phyloP scores from a whole-genome alignment of 2,113 vertebrate genomes.

The Craseonycteris thonglongyai region DNA sequence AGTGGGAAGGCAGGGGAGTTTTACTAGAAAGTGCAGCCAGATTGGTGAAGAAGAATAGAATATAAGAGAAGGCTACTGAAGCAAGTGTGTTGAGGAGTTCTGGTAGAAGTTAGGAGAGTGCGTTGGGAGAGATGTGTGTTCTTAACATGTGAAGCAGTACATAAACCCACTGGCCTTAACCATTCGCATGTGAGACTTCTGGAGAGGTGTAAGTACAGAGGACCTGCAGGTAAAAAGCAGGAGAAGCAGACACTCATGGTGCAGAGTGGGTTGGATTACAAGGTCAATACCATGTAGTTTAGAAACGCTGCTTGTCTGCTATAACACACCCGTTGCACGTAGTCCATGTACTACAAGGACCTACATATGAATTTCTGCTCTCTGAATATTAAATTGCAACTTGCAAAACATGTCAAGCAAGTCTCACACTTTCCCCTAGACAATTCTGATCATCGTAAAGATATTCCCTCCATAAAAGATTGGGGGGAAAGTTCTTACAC shows the following conservation, averaged over 20 bases:
- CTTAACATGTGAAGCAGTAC: neutral
- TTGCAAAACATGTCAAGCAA: slow-evolving; percentile 24
- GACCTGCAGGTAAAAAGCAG: neutral
- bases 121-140: neutral
- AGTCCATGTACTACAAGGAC: slow-evolving; percentile 3
- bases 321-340: neutral
- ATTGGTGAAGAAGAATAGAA: neutral
- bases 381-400: slow-evolving; percentile 44
- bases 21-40: neutral
- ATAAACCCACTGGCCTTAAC: too few relatives aligned
- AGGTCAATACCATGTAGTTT: neutral
- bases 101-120: neutral
- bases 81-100: neutral
- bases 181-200: neutral
- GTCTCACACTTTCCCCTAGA: neutral
- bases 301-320: neutral
- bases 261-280: neutral
- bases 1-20: neutral
- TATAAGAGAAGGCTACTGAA: neutral
- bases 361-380: neutral
- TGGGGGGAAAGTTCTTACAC: neutral
- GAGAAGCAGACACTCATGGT: neutral
- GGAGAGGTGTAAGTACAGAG: neutral
- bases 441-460: neutral
- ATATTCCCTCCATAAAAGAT: neutral